A percentile compares a stretch with the other conserved stretches of the same genome.
These are phyloP conservation scores for Phrynocephalus vlangalii DNA, from an alignment of 2,797 vertebrate species.

Conservation along the genomic window DNA sequence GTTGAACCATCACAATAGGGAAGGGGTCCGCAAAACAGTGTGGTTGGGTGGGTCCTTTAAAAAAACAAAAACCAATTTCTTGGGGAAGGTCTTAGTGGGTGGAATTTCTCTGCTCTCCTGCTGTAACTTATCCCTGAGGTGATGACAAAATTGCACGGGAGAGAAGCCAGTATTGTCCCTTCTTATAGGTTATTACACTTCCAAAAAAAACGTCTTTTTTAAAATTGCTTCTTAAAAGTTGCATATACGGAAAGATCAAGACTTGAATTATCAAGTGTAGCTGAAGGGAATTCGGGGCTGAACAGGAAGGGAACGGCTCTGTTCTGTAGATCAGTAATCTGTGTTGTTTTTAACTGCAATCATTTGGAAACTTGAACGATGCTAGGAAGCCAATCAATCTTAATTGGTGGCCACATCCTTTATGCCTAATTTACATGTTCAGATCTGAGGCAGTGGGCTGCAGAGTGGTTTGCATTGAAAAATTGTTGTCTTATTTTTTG, in stretches of 20 bases:
- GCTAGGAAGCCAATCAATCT: not conserved
- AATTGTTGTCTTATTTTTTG: no score
- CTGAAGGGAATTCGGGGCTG: no score
- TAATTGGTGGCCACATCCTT: not conserved
- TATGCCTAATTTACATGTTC: no score
- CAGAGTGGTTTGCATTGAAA: no score
- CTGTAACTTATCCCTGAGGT: not conserved
- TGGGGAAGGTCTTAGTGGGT: not conserved
- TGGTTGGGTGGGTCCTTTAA: no score
- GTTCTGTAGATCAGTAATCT: not conserved
- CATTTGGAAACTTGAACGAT: not conserved
- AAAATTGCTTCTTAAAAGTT: constrained; percentile 57
- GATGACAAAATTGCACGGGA: not conserved
- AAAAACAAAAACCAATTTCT: not conserved
- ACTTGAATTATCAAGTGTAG: not conserved
- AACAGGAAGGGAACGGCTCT: not conserved
- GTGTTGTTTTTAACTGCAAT: not conserved
- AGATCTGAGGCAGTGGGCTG: not conserved
- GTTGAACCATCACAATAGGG: not conserved
- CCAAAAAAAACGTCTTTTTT: constrained; percentile 51
- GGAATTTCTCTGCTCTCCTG: not conserved
- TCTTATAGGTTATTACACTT: constrained; percentile 36
- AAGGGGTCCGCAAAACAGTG: constrained; percentile 45
- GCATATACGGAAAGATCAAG: not conserved
- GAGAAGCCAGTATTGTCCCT: not conserved